Evolutionary conservation across 2,113 vertebrate species (phyloP).

Genomic region (Suricata suricatta): DNA sequence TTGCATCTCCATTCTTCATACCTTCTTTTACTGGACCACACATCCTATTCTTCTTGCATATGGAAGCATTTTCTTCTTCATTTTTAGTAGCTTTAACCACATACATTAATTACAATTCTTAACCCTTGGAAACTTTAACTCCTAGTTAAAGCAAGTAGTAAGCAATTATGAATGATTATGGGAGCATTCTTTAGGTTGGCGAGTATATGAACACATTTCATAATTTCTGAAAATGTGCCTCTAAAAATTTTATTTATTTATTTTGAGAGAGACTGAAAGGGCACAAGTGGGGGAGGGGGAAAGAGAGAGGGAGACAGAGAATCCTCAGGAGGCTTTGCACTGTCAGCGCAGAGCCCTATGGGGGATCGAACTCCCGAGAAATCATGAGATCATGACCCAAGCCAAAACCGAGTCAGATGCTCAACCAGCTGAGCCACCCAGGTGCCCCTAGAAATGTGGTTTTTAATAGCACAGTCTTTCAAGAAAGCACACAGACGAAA

Average conservation of each 20-base stretch:
- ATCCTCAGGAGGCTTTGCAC: too few species aligned
- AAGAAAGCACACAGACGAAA: background rate
- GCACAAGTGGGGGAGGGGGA: too few species aligned
- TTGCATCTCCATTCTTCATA: background rate
- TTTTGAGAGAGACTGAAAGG: too few species aligned
- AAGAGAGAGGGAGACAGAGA: too few species aligned
- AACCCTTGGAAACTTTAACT: background rate
- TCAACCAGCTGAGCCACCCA: too few species aligned
- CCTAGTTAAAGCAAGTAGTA: background rate
- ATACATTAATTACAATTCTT: background rate
- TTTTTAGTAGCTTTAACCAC: background rate
- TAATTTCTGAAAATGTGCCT: background rate
- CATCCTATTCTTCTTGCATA: background rate
- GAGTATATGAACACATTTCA: background rate
- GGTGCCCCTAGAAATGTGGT: background rate
- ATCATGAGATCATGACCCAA: too few species aligned
- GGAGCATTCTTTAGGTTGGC: background rate
- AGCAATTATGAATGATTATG: background rate
- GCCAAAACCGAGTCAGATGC: too few species aligned
- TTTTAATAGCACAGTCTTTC: background rate
- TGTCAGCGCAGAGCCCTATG: too few species aligned
- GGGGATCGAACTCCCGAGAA: too few species aligned
- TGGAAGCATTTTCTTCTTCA: background rate
- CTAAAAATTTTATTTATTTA: background rate
- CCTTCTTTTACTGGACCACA: background rate